Percentiles rank a stretch among this genome's conserved stretches.
phyloP scores from a whole-genome alignment of 2,113 vertebrate species.

The Dromaius novaehollandiae region DNA sequence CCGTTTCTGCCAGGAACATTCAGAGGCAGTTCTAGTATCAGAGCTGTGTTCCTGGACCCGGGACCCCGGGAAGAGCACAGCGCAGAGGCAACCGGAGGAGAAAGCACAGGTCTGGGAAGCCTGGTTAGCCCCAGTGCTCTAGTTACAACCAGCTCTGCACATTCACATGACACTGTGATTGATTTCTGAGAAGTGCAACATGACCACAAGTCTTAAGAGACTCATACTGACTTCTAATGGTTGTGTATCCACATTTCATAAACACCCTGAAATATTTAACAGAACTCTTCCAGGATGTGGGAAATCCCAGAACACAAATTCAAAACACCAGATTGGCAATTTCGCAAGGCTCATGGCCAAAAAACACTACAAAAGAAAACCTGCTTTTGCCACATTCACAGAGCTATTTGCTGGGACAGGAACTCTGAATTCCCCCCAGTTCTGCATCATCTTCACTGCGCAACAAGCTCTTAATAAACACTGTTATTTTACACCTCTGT shows the following conservation, averaged over 20 bases:
- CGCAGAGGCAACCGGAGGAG: neutral
- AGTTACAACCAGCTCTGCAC: neutral
- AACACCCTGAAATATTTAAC: neutral
- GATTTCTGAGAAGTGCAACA: neutral
- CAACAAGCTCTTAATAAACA: neutral
- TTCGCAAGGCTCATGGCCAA: neutral
- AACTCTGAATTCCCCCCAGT: neutral
- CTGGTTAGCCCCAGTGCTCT: neutral
- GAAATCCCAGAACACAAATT: neutral
- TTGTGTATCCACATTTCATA: neutral
- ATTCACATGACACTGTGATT: rapidly evolving
- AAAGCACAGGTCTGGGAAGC: neutral
- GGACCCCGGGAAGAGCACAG: neutral
- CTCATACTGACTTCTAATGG: rapidly evolving
- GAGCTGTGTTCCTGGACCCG: neutral
- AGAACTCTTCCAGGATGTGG: neutral
- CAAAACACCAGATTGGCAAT: neutral
- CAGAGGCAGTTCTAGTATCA: neutral
- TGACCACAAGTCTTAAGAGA: neutral
- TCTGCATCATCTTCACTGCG: neutral
- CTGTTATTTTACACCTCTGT: neutral
- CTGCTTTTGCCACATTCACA: neutral
- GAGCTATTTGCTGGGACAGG: neutral
- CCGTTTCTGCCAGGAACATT: neutral
- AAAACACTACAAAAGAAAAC: neutral